Evolutionary conservation across 1,140 invertebrate genomes (phyloP).

Genomic region (Pachyrhynchus sulphureomaculatus): DNA sequence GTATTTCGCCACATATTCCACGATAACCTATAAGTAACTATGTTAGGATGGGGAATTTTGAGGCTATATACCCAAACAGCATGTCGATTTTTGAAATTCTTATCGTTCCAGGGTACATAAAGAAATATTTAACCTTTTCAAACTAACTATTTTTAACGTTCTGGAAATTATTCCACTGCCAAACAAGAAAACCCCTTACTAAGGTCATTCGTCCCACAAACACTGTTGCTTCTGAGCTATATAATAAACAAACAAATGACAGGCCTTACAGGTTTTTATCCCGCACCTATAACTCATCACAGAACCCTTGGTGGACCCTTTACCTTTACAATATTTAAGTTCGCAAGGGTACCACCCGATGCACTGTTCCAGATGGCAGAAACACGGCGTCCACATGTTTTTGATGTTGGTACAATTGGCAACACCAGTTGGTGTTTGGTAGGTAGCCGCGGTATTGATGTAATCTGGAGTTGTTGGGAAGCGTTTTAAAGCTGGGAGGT

Average conservation of each 20-base stretch:
- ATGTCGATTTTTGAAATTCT: no score
- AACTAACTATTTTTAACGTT: no score
- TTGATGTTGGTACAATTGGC: slow-evolving; percentile 64
- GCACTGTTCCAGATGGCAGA: slow-evolving; percentile 81
- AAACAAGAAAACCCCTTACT: neutral
- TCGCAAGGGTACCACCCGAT: slow-evolving; percentile 90
- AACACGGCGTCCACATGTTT: slow-evolving; percentile 68
- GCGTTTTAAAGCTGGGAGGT: slow-evolving; percentile 55
- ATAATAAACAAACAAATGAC: slow-evolving; percentile 82
- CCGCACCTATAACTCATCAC: slow-evolving; percentile 81
- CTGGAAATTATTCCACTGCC: no score
- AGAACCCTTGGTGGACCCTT: slow-evolving; percentile 59
- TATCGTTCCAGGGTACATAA: no score
- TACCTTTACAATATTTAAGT: slow-evolving; percentile 88
- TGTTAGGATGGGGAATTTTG: no score
- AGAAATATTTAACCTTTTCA: no score
- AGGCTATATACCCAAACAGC: no score
- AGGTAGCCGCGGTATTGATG: slow-evolving; percentile 43
- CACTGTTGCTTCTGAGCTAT: slow-evolving; percentile 81
- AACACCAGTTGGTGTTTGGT: slow-evolving; percentile 42
- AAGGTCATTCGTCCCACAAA: slow-evolving; percentile 80
- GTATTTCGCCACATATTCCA: no score
- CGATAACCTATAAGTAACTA: no score
- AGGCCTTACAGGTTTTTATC: slow-evolving; percentile 91
- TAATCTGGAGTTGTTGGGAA: slow-evolving; percentile 54